A percentile compares a stretch with the other conserved stretches of the same genome.
These are phyloP conservation scores for Pseudorhombus dupliciocellatus DNA, from an alignment of 2,113 vertebrate genomes.

Conservation along the genomic window DNA sequence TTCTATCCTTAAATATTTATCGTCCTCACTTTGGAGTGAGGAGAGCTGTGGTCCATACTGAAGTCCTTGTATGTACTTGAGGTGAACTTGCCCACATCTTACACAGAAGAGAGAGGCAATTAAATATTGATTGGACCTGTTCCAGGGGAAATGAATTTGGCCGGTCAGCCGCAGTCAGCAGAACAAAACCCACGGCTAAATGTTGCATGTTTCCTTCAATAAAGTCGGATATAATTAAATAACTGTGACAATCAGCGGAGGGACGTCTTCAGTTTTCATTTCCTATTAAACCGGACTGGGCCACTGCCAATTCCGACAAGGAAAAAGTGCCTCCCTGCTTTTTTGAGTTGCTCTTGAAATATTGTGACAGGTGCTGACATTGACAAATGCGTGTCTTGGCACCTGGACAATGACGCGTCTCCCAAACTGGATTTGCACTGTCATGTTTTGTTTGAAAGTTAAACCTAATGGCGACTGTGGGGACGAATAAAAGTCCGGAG, in stretches of 20 bases:
- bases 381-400: slow-evolving; percentile 13
- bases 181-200: slow-evolving; percentile 51
- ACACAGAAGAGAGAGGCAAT: slow-evolving; percentile 48
- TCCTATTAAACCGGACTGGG: background rate
- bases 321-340: background rate
- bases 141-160: slow-evolving; percentile 34
- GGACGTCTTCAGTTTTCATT: slow-evolving; percentile 15
- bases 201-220: slow-evolving; percentile 53
- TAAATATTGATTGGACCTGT: slow-evolving; percentile 59
- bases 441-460: slow-evolving; percentile 12
- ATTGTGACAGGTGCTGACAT: slow-evolving; percentile 8
- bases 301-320: slow-evolving; percentile 13
- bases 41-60: slow-evolving; percentile 23
- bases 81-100: slow-evolving; percentile 38
- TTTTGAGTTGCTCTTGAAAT: slow-evolving; percentile 19
- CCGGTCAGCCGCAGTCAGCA: slow-evolving; percentile 32
- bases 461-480: background rate
- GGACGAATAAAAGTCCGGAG: slow-evolving; percentile 3
- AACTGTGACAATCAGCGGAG: background rate
- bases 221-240: slow-evolving; percentile 22
- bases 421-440: slow-evolving; percentile 25
- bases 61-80: slow-evolving; percentile 46
- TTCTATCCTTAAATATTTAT: slow-evolving; percentile 33
- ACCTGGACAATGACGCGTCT: slow-evolving; percentile 7
- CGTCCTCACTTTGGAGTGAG: slow-evolving; percentile 1